Evolutionary conservation across 1,140 invertebrate species (phyloP).

Genomic region (Lethocerus indicus): DNA sequence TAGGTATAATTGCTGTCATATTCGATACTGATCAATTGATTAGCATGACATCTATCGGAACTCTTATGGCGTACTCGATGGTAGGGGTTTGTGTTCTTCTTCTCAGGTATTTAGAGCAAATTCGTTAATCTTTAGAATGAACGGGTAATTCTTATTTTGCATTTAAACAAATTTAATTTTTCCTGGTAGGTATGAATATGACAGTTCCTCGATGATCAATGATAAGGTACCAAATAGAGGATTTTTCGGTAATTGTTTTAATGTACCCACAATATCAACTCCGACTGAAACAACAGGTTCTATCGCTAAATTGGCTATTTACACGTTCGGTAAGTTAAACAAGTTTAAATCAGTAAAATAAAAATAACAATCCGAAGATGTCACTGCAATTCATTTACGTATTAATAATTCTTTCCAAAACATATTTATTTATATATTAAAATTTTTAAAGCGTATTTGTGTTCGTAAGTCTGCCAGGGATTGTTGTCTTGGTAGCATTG

Average conservation of each 20-base stretch:
- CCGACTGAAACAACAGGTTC: slow-evolving; percentile 6
- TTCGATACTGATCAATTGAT: slow-evolving; percentile 80
- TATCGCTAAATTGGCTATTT: slow-evolving; percentile 24
- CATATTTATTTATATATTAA: not conserved
- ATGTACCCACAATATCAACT: not conserved
- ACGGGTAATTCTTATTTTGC: not conserved
- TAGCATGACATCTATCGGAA: slow-evolving; percentile 93
- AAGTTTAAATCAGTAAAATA: slow-evolving; percentile 2
- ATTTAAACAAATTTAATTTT: slow-evolving; percentile 20
- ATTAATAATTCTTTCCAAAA: not conserved
- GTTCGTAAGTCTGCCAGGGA: not conserved
- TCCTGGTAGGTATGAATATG: slow-evolving; percentile 27
- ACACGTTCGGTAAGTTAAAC: slow-evolving; percentile 21
- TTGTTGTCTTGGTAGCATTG: too few species aligned
- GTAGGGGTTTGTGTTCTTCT: slow-evolving; percentile 77
- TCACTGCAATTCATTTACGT: not conserved
- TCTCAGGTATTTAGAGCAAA: slow-evolving; percentile 37
- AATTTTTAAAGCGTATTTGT: not conserved
- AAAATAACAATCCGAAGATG: not conserved
- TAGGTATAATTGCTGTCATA: slow-evolving; percentile 63
- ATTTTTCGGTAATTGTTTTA: slow-evolving; percentile 1
- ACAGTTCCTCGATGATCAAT: not conserved
- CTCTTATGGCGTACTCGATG: slow-evolving; percentile 77
- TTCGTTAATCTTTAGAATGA: slow-evolving; percentile 1
- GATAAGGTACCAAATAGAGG: not conserved